These are phyloP conservation scores for Lepisosteus osseus DNA, from an alignment of 2,113 vertebrate genomes.

Conservation along the genomic window DNA sequence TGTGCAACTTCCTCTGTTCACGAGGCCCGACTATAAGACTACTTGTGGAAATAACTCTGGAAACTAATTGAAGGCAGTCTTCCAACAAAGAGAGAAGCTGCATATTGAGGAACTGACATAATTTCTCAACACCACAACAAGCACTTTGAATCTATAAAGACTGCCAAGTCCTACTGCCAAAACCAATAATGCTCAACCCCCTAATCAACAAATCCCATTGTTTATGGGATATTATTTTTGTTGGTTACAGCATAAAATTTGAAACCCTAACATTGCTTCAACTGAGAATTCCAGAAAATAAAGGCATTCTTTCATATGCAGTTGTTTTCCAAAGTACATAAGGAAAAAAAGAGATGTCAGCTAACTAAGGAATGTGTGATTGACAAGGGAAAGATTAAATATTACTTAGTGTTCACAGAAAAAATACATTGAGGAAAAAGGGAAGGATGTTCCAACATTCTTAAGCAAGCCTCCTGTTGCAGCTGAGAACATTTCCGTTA, in stretches of 20 bases:
- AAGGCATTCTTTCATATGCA: constrained; percentile 45
- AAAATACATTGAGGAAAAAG: not conserved
- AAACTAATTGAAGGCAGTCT: constrained; percentile 63
- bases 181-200: constrained; percentile 81
- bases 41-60: constrained; percentile 74
- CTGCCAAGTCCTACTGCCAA: constrained; percentile 68
- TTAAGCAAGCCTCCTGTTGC: too few relatives aligned
- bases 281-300: constrained; percentile 62
- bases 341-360: not conserved
- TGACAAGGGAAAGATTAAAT: not conserved
- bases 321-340: not conserved
- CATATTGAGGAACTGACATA: constrained; percentile 84
- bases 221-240: constrained; percentile 93
- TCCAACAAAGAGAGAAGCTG: constrained; percentile 75
- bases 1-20: constrained; percentile 54
- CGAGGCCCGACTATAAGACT: constrained; percentile 59
- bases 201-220: constrained; percentile 93
- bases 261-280: constrained; percentile 66
- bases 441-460: not conserved
- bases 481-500: too few relatives aligned
- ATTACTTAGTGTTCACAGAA: not conserved
- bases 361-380: too few relatives aligned
- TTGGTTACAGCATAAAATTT: constrained; percentile 90
- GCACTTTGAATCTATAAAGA: constrained; percentile 67
- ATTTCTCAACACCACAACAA: constrained; percentile 82